Evolutionary conservation across 92 coral and sea anemone species (phyloP).

Genomic region (Heteractis magnifica): DNA sequence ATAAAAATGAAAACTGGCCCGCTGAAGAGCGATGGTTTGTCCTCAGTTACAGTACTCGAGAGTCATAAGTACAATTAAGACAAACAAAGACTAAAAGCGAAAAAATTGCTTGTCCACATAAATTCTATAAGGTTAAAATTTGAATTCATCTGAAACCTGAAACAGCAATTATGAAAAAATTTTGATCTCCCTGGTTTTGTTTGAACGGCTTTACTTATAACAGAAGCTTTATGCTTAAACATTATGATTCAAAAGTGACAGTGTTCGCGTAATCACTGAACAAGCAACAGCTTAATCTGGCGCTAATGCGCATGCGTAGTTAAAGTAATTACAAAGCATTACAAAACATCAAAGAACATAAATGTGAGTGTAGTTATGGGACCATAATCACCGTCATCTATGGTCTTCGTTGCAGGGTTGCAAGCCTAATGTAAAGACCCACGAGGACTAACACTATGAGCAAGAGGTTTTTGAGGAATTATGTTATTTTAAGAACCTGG

Average conservation of each 20-base stretch:
- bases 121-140: background rate
- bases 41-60: no score
- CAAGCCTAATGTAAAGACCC: background rate
- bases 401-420: constrained; percentile 10
- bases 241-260: constrained; percentile 22
- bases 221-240: constrained; percentile 26
- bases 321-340: constrained; percentile 2
- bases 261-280: constrained; percentile 18
- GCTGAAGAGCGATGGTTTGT: no score
- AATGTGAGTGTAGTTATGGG: constrained; percentile 2
- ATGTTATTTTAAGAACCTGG: constrained; percentile 11
- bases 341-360: background rate
- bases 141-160: constrained; percentile 3
- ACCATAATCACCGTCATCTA: background rate
- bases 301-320: constrained; percentile 4
- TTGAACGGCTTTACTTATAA: background rate
- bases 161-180: constrained; percentile 21
- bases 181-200: constrained; percentile 15
- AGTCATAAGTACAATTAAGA: background rate
- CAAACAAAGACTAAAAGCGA: background rate
- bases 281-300: constrained; percentile 7
- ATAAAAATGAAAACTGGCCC: no score
- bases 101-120: background rate
- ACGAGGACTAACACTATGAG: constrained; percentile 13
- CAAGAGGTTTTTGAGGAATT: background rate